Conservation (phyloP, 2,888 invertebrate species). For the Tiphia femorata region DNA sequence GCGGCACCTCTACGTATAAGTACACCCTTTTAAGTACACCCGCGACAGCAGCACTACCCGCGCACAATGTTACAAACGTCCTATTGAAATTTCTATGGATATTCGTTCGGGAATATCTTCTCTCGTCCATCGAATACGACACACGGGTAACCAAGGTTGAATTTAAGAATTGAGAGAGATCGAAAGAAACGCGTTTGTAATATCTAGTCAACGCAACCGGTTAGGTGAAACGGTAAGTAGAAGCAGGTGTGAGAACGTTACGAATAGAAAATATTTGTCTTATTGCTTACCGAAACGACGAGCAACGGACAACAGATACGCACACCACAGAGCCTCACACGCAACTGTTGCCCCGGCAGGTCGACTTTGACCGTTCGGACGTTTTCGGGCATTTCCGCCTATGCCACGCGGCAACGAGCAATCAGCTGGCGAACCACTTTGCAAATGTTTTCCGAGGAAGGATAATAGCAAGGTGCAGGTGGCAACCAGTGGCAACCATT, state of each 20-base stretch:
- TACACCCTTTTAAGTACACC: too few relatives aligned
- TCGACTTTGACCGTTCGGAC: constrained; percentile 20
- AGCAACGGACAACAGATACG: background rate
- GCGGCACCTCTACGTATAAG: too few relatives aligned
- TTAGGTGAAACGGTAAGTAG: background rate
- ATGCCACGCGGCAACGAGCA: constrained; percentile 41
- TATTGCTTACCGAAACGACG: background rate
- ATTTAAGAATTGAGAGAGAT: too few relatives aligned
- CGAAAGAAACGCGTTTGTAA: background rate
- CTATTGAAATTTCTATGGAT: too few relatives aligned
- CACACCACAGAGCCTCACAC: constrained; percentile 23
- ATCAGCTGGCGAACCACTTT: background rate
- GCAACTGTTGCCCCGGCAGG: constrained; percentile 33
- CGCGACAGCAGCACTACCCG: too few relatives aligned
- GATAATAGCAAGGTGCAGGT: too few relatives aligned
- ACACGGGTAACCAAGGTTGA: too few relatives aligned
- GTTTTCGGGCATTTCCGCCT: constrained; percentile 35
- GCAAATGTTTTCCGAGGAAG: too few relatives aligned
- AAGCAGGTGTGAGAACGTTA: background rate
- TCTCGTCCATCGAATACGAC: too few relatives aligned
- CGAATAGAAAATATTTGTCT: background rate
- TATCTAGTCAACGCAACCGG: background rate
- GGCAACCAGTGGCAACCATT: too few relatives aligned
- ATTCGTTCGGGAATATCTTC: too few relatives aligned
- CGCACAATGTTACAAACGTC: too few relatives aligned